Evolutionary conservation across 2,113 vertebrate genomes (phyloP), one percentile per base, ranked within the genome.

Genomic region (Notarius lentiginosus): DNA sequence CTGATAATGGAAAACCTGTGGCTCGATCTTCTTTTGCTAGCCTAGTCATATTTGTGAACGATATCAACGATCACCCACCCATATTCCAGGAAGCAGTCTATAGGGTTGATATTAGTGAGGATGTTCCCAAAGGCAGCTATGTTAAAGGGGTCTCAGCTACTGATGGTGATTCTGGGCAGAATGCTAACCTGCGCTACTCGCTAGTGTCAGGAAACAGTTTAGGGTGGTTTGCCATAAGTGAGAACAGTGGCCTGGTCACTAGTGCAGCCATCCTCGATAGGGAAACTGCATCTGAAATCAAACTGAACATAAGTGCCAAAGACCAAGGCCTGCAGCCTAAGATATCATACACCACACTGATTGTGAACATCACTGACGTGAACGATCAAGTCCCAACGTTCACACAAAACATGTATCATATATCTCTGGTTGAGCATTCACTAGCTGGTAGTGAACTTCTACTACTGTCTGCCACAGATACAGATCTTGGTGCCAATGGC

Each of bases 251-350:
- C 87, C 94, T 99, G 91, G 97, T 99, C 84, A 99, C 98, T 92
- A 98, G 97, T 0, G 92, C 95, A 0, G 93, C 95, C 63, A 51
- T 90, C 5, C 92, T 99, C 87, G 97, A 99, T 91, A 92, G 98
- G 14, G 98, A 99, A 92, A 93, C 94, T 2, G 96, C 96, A 27
- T 96, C 97, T 83, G 94, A 97, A 89, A 92, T 99, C 73, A 96
- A 97, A 61, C 95, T 99, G 66, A 99, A 99, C 89, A 94, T 99
- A 90, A 99, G 98, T 75, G 98, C 98, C 87, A 96, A 96, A 53
- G 98, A 99, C 94, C 98, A 98, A 92, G 98, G 98, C 0, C 96
- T 98, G 66, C 98, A 99, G 92, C 98, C 98, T 86, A 97, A 96
- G 86, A 94, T 99, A 34, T 98, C 98, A 41, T 99, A 97, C 0